Evolutionary conservation across 2,888 invertebrate species (phyloP), one percentile per base, ranked within the genome.

Genomic region (Eupithecia pulchellata): DNA sequence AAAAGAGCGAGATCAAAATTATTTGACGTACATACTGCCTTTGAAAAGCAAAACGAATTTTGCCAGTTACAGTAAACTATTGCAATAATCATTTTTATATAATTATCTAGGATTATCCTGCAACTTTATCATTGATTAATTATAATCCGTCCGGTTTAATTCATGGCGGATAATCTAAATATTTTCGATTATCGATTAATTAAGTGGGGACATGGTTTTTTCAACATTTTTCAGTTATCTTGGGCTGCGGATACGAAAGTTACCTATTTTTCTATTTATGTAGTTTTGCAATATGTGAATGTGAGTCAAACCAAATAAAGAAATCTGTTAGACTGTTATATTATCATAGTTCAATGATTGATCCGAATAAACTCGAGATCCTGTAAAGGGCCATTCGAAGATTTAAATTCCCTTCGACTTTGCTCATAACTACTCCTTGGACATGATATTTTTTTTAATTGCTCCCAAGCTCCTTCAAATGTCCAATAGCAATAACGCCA

Each of bases 301-400:
- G 4, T 52, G 25, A 57, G 57, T 1, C 14, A 57, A 29, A 57
- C 6, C 57, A 57, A 29, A 60, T 32, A n/a, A n/a, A 60, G 30
- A 42, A 30, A 42, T 14, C 34, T 69, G 64, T 58, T 64, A 47
- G 29, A 29, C 34, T 69, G 64, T 58, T 64, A 47, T 36, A 29
- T 60, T 52, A 69, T 69, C 69, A 52, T 17, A 13, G 27, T 39
- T 30, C 36, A 25, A 57, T 34, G 60, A 30, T 64, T 42, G 32
- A 64, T 57, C 55, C 25, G 36, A 61, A 52, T 52, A 52, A 68
- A 32, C 57, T 25, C 9, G 32, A 17, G 2, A 11, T 29, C 11
- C 13, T 68, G 39, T 39, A 39, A 34, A 36, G 62, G 52, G 47
- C 52, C 62, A 11, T 6, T 27, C 39, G 4, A 5, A 17, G 17